Percentiles rank a stretch among this genome's conserved stretches.
phyloP scores from a whole-genome alignment of 2,113 vertebrate species.

The Condylura cristata region DNA sequence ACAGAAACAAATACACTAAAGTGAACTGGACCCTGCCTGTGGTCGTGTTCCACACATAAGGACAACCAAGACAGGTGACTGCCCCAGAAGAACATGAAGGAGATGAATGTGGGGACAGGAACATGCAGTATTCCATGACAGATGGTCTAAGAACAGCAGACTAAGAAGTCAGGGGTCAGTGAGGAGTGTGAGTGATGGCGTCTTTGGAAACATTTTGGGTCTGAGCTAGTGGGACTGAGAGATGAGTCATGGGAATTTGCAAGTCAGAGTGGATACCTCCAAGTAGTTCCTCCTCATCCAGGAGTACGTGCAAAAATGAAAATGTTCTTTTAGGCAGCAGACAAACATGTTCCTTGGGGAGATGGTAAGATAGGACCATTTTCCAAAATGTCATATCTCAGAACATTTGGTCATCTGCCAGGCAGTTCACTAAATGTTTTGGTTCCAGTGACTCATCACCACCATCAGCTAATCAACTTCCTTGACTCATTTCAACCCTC shows the following conservation, averaged over 20 bases:
- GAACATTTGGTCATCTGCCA: constrained; percentile 50
- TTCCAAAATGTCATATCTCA: constrained; percentile 63
- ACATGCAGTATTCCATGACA: background rate
- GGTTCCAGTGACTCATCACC: constrained; percentile 57
- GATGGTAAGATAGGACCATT: background rate
- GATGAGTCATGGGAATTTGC: background rate
- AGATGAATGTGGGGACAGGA: background rate
- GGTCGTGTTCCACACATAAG: background rate
- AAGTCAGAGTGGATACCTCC: background rate
- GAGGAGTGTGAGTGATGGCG: no score
- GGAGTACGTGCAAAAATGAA: background rate
- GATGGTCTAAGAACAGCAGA: background rate
- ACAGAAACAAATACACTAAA: background rate
- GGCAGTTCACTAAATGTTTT: constrained; percentile 19
- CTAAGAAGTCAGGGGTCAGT: background rate
- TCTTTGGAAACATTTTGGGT: background rate
- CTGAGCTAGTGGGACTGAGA: background rate
- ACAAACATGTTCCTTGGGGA: background rate
- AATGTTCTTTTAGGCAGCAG: background rate
- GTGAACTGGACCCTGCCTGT: background rate
- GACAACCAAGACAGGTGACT: background rate
- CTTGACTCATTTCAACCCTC: constrained; percentile 34
- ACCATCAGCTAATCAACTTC: constrained; percentile 6
- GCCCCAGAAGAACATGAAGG: background rate
- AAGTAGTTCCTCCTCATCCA: background rate